Percentiles rank a stretch among this genome's conserved stretches.
Conservation (phyloP, 2,113 vertebrate species). For the Ascaphus truei region DNA sequence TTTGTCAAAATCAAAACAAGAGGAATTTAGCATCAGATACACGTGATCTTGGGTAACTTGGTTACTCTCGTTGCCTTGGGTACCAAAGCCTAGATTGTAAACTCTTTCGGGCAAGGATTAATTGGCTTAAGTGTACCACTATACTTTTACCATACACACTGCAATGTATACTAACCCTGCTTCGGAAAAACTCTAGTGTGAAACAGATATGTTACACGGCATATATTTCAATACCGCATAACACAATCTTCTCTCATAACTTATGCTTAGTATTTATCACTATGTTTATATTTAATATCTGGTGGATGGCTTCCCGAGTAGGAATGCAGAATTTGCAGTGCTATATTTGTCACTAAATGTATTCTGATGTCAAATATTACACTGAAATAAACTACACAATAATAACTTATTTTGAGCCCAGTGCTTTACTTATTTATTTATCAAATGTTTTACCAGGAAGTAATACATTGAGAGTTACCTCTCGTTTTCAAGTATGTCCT, state of each 20-base stretch:
- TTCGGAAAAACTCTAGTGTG: constrained; percentile 4
- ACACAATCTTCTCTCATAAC: background rate
- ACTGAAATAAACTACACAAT: too few relatives aligned
- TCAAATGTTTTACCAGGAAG: too few relatives aligned
- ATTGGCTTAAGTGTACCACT: background rate
- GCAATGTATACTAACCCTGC: background rate
- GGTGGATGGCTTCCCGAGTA: background rate
- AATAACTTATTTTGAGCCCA: too few relatives aligned
- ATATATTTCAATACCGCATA: constrained; percentile 8
- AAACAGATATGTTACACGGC: background rate
- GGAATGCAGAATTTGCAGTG: background rate
- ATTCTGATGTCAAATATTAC: too few relatives aligned
- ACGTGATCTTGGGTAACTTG: background rate
- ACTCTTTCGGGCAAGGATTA: background rate
- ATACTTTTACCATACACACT: background rate
- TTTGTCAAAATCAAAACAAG: too few relatives aligned
- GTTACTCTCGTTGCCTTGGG: background rate
- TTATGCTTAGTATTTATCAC: constrained; percentile 19
- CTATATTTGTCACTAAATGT: background rate
- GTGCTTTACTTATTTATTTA: too few relatives aligned
- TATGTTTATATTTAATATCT: constrained; percentile 28
- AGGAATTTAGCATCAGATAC: background rate
- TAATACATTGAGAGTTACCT: too few relatives aligned
- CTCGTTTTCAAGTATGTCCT: too few relatives aligned
- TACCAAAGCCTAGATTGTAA: background rate